Conservation (phyloP, 2,797 vertebrate genomes). For the Cyclopterus lumpus region DNA sequence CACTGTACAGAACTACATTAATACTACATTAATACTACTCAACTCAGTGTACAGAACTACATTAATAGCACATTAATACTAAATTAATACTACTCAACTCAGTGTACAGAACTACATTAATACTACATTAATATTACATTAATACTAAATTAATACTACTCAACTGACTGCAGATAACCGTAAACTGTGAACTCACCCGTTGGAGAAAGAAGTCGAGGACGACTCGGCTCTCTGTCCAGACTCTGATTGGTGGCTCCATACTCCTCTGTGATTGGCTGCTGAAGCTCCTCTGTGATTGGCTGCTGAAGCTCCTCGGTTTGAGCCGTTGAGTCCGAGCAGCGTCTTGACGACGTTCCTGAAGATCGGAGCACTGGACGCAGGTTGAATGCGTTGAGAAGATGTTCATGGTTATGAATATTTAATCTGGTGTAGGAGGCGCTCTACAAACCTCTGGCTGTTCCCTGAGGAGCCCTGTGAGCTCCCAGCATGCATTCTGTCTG, state of each 20-base stretch:
- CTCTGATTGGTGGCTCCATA: not conserved
- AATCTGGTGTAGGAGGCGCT: not conserved
- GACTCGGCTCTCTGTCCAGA: not conserved
- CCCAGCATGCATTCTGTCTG: slow-evolving; percentile 47
- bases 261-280: slow-evolving; percentile 14
- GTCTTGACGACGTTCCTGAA: slow-evolving; percentile 42
- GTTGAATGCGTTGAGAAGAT: not conserved
- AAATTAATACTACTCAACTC: too few relatives aligned
- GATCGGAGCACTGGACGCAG: not conserved
- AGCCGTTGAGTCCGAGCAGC: slow-evolving; percentile 30
- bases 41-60: too few relatives aligned
- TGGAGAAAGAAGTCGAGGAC: not conserved
- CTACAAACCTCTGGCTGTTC: slow-evolving; percentile 44
- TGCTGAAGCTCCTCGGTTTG: not conserved
- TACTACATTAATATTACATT: too few relatives aligned
- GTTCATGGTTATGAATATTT: not conserved
- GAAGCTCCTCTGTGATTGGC: not conserved
- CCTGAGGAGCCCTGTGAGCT: slow-evolving; percentile 14
- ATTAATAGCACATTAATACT: too few relatives aligned
- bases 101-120: too few relatives aligned
- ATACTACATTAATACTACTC: too few relatives aligned
- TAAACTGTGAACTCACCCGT: slow-evolving; percentile 28
- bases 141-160: too few relatives aligned
- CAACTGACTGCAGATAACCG: too few relatives aligned
- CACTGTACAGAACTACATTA: too few relatives aligned